Conservation (phyloP, 64 coral and sea anemone species). For the Platygyra sinensis region DNA sequence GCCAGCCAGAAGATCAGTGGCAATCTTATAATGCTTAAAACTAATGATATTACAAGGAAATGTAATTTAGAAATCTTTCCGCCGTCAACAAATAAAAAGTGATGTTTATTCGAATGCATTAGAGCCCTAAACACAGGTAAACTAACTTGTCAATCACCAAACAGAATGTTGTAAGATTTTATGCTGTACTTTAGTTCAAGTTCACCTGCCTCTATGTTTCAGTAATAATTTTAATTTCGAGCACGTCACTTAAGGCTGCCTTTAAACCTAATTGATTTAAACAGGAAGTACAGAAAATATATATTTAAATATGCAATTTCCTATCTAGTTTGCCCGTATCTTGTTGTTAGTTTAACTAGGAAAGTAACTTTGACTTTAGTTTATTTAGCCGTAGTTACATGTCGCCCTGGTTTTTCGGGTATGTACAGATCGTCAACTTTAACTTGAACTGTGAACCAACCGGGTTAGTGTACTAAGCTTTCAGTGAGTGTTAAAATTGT, state of each 20-base stretch:
- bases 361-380: too few species aligned
- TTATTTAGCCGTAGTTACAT: too few species aligned
- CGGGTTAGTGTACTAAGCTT: too few species aligned
- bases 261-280: not conserved
- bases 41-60: not conserved
- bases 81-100: not conserved
- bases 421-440: too few species aligned
- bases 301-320: too few species aligned
- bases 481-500: too few species aligned
- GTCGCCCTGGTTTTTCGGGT: too few species aligned
- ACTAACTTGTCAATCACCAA: not conserved
- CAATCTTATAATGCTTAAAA: not conserved
- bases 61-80: conserved; percentile 12
- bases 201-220: not conserved
- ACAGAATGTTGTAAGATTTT: not conserved
- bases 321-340: too few species aligned
- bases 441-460: too few species aligned
- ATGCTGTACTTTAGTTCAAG: not conserved
- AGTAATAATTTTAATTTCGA: not conserved
- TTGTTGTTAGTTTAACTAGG: too few species aligned
- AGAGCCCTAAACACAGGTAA: not conserved
- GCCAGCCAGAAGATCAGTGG: not conserved
- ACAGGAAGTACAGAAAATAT: too few species aligned
- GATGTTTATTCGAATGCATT: not conserved
- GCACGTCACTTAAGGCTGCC: not conserved